A percentile compares a stretch with the other conserved stretches of the same genome.
Conservation (phyloP, 2,113 vertebrate species). For the Tetraodon nigroviridis region DNA sequence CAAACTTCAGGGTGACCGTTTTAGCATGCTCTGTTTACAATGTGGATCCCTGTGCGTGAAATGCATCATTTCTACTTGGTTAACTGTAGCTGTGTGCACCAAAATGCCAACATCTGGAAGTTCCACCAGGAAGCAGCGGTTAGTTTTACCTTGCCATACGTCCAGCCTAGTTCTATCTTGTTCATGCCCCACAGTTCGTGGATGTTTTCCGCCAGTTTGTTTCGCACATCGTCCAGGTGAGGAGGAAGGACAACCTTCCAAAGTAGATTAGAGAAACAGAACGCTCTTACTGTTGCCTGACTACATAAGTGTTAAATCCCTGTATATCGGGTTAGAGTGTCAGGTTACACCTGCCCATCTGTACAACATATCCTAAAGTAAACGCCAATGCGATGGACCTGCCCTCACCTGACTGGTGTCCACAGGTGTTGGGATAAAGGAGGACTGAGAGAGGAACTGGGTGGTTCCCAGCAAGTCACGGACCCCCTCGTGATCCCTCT, state of each 20-base stretch:
- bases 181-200: conserved; percentile 99
- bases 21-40: too few relatives aligned
- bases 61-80: too few relatives aligned
- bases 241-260: conserved; percentile 27
- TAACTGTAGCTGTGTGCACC: background rate
- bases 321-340: too few relatives aligned
- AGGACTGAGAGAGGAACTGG: conserved; percentile 89
- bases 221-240: conserved; percentile 92
- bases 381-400: background rate
- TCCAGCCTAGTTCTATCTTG: conserved; percentile 97
- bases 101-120: background rate
- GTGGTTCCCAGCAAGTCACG: conserved; percentile 91
- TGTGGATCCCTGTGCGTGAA: too few relatives aligned
- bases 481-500: conserved; percentile 85
- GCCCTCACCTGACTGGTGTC: conserved; percentile 87
- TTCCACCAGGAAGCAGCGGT: too few relatives aligned
- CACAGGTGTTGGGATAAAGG: conserved; percentile 92
- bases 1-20: background rate
- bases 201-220: conserved; percentile 95
- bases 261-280: background rate
- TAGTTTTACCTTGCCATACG: conserved; percentile 86
- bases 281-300: too few relatives aligned
- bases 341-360: too few relatives aligned
- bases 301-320: too few relatives aligned
- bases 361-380: too few relatives aligned